Percentiles rank a stretch among this genome's conserved stretches.
Conservation (phyloP, 2,888 invertebrate species). For the Eupithecia insigniata region DNA sequence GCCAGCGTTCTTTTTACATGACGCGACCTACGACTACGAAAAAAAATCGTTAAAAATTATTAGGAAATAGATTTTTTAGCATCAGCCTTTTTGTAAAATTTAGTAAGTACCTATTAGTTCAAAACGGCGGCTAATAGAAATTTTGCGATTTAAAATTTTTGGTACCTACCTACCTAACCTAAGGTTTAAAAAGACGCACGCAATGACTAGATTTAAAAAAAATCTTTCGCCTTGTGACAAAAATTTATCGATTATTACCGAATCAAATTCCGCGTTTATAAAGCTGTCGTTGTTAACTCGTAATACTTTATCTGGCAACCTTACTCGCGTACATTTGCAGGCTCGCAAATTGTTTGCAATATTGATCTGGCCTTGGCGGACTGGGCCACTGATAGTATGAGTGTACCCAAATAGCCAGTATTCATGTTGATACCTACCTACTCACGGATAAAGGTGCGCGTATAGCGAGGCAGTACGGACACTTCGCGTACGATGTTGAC, state of each 20-base stretch:
- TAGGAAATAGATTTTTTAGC: no score
- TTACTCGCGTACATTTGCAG: conserved; percentile 47
- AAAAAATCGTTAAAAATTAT: no score
- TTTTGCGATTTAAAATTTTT: neutral
- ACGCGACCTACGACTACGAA: no score
- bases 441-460: conserved; percentile 3
- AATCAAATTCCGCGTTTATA: conserved; percentile 38
- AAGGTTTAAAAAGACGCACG: neutral
- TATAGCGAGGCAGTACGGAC: neutral
- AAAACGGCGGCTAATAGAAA: no score
- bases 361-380: conserved; percentile 66
- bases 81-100: no score
- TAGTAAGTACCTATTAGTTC: no score
- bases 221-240: conserved; percentile 13
- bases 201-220: neutral
- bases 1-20: no score
- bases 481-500: neutral
- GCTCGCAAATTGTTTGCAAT: conserved; percentile 55
- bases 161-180: no score
- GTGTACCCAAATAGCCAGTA: conserved; percentile 37
- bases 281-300: conserved; percentile 32
- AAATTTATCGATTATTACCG: conserved; percentile 14
- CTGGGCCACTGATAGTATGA: conserved; percentile 46
- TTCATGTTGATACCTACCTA: conserved; percentile 3
- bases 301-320: conserved; percentile 48